Base-by-base conservation (phyloP, 2,888 invertebrate species). In the Drosophila suboccidentalis region DNA sequence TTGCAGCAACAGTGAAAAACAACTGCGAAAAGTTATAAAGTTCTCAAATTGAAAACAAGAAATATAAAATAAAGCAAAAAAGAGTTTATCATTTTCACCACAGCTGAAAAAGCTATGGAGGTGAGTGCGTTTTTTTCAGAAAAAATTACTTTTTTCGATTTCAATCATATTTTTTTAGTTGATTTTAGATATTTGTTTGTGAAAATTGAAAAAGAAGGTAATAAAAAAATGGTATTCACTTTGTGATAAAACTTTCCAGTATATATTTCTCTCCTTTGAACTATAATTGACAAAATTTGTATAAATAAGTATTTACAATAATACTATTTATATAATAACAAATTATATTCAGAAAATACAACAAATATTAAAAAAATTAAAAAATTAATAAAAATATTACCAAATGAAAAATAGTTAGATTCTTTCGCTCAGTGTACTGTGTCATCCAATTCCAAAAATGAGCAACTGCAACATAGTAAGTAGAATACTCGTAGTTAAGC, bases 11-110 rank as follows among this genome's bases (percentile, higher is more conserved):
- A 39, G 60, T 22, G 38, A 43, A 61, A 59, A 66, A 51, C 55
- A 69, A 80, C 72, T 70, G 66, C 64, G 55, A 47, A 82, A 80
- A 82, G 60, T 59, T 39, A 29, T 3, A 19, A 19, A 19, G 17
- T 22, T 62, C 29, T 26, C 6, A 19, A 22, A 11, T 38, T 13
- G 39, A 22, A 58, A 71, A 43, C 17, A 54, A 38, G 11, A 15
- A 36, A 22, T 26, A 11, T n/a, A 47, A 34, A 41, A 13, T 11
- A 13, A 43, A 53, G 4, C 13, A 32, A 47, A 57, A 15, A 19
- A 39, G 15, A 29, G 17, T 53, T 61, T 43, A 22, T 26, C 49
- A 41, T 19, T 43, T 13, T 17, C 9, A n/a, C 13, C 38, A 26
- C 38, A 26, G 34, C 19, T 19, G 44, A 15, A 55, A 41, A 39